A percentile compares a stretch with the other conserved stretches of the same genome.
Conservation (phyloP, 2,888 invertebrate species). For the Ecdyonurus torrentis region DNA sequence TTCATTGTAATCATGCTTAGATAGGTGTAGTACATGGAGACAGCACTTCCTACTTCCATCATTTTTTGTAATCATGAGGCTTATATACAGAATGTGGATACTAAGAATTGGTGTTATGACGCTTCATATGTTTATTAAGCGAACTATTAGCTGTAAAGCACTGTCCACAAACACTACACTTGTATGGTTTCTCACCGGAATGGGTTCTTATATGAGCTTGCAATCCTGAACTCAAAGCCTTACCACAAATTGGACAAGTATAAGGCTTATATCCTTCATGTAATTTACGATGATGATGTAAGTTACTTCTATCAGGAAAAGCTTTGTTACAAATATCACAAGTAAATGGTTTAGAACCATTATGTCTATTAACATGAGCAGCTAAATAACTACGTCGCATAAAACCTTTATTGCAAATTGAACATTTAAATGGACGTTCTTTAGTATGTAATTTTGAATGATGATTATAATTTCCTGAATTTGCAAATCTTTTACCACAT, state of each 20-base stretch:
- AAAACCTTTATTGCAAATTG: not conserved
- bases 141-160: not conserved
- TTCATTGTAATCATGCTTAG: too few species aligned
- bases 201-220: not conserved
- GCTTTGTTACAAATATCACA: not conserved
- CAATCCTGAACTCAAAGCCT: not conserved
- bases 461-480: not conserved
- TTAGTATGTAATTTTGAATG: not conserved
- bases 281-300: not conserved
- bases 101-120: too few species aligned
- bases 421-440: not conserved
- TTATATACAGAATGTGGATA: too few species aligned
- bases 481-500: not conserved
- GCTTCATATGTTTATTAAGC: not conserved
- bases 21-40: too few species aligned
- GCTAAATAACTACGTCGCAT: not conserved
- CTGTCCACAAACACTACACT: not conserved
- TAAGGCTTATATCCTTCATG: constrained; percentile 1
- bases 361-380: not conserved
- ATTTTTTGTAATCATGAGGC: too few species aligned
- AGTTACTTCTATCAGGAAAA: not conserved
- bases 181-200: not conserved
- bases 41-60: too few species aligned
- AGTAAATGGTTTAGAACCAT: constrained; percentile 1
- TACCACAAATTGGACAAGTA: not conserved